A percentile compares a stretch with the other conserved stretches of the same genome.
Conservation (phyloP, 2,888 invertebrate species). For the Taphrorychus bicolor region DNA sequence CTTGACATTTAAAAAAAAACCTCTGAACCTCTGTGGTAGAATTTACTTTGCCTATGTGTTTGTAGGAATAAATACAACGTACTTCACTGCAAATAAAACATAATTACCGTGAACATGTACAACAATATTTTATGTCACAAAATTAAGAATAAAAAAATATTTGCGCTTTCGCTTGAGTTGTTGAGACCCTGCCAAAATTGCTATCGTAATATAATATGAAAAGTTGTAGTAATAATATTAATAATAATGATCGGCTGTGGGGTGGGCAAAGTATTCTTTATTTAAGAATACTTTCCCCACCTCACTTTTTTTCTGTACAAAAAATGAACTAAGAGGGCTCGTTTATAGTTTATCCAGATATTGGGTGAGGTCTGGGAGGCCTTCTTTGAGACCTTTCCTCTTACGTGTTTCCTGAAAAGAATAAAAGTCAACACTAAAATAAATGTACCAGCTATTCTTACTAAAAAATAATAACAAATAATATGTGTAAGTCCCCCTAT, state of each 20-base stretch:
- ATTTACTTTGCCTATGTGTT: conserved; percentile 42
- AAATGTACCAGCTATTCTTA: conserved; percentile 53
- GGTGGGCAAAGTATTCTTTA: background rate
- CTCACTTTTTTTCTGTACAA: conserved; percentile 55
- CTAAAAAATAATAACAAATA: background rate
- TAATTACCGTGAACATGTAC: background rate
- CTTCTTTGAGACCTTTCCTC: conserved; percentile 99
- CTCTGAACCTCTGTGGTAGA: conserved; percentile 34
- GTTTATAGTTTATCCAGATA: conserved; percentile 99
- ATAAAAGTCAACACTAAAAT: conserved; percentile 36
- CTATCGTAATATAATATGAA: background rate
- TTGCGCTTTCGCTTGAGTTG: background rate
- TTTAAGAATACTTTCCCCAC: background rate
- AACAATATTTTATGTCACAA: background rate
- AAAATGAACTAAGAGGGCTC: conserved; percentile 50
- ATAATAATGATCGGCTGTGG: background rate
- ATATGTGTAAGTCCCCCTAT: conserved; percentile 61
- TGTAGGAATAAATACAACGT: conserved; percentile 8
- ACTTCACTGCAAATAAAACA: conserved; percentile 2
- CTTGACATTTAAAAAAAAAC: conserved; percentile 2
- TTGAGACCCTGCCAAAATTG: background rate
- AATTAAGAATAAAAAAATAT: background rate
- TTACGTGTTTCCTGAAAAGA: conserved; percentile 87
- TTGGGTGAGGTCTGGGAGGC: conserved; percentile 92
- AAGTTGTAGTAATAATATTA: background rate